These are phyloP conservation scores for Dione vanillae DNA, from an alignment of 2,888 invertebrate species.

Conservation along the genomic window DNA sequence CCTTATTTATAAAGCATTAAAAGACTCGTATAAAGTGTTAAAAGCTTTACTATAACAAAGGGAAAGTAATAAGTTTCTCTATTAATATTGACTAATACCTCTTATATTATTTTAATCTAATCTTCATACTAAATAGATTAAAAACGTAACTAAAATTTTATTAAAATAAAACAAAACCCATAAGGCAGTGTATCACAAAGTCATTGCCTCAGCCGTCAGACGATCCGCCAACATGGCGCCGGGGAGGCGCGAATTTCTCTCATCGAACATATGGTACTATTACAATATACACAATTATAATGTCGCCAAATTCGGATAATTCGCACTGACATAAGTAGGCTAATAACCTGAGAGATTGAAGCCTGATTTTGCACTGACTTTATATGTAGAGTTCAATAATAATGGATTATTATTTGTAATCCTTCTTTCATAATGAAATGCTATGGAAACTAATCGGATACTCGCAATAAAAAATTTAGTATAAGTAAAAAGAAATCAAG, in stretches of 20 bases:
- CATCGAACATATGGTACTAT: slow-evolving; percentile 50
- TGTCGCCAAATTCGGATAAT: slow-evolving; percentile 37
- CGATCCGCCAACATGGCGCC: slow-evolving; percentile 38
- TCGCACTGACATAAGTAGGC: slow-evolving; percentile 17
- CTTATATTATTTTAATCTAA: too few species aligned
- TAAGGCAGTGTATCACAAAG: slow-evolving; percentile 37
- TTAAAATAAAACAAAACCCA: not conserved
- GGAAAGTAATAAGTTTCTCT: too few species aligned
- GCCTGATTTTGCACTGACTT: not conserved
- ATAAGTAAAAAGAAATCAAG: too few species aligned
- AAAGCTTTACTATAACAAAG: too few species aligned
- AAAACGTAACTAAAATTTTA: not conserved
- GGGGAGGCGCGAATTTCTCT: slow-evolving; percentile 42
- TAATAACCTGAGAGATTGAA: slow-evolving; percentile 9
- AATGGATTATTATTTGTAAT: slow-evolving; percentile 5
- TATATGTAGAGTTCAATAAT: not conserved
- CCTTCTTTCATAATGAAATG: not conserved
- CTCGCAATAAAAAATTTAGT: too few species aligned
- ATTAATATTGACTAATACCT: too few species aligned
- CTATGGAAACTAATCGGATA: too few species aligned
- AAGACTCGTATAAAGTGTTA: too few species aligned
- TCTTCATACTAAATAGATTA: too few species aligned
- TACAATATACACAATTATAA: slow-evolving; percentile 28
- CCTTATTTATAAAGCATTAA: too few species aligned
- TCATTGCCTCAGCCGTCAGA: slow-evolving; percentile 35